Evolutionary conservation across 2,797 vertebrate species (phyloP), one percentile per base, ranked within the genome.

Genomic region (Galagoides demidoff): DNA sequence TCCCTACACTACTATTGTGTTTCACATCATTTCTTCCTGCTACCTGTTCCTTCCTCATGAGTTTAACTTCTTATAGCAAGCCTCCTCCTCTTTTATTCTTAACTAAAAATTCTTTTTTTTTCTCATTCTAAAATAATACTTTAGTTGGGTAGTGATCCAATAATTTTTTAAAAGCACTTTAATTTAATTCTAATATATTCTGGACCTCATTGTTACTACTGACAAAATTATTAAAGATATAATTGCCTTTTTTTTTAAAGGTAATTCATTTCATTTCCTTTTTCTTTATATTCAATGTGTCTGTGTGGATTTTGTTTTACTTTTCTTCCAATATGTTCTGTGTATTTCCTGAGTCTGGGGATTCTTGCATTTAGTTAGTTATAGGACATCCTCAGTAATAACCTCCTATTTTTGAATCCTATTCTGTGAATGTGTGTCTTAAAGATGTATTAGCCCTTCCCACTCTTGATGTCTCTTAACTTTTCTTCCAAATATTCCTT

Each of bases 131-230:
- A 49, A 92, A 49, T 52, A 88, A 73, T 61, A 73, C 3, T 22
- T 88, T 59, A 77, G 9, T 23, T 82, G 23, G 31, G 25, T 84
- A 45, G 6, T 25, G n/a, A 66, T 31, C 23, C 73, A 84, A 71
- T 52, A 87, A 81, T 90, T 92, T 78, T 6, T 89, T 83, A 81
- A 23, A 27, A 96, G 37, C n/a, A 85, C 13, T 55, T 85, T 84
- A 22, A 20, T 78, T 95, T n/a, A 64, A 84, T 90, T 77, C 7
- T 16, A 68, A 19, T 23, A 34, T 71, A 29, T 37, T 71, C 17
- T 61, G 45, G 7, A 64, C 14, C 61, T 23, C 5, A 52, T 57
- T 66, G 2, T 55, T 85, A 20, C 3, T 82, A 49, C 29, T 82
- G 22, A 66, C 5, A 71, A 94, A 83, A 52, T 70, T 87, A 88